phyloP scores from a whole-genome alignment of 2,797 vertebrate species.

The Helarctos malayanus region DNA sequence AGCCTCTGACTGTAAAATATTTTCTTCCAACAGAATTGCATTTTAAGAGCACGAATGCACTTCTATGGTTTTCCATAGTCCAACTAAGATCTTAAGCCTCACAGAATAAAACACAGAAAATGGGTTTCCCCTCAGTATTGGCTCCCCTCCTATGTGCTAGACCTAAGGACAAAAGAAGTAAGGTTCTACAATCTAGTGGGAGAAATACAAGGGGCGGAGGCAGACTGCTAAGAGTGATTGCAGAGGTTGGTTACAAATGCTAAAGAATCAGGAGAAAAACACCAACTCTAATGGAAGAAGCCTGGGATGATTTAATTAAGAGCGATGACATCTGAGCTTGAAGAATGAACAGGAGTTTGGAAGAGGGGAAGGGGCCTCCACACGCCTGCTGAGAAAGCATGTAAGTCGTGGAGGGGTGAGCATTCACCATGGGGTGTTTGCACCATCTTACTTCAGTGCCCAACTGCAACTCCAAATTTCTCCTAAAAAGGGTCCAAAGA shows the following conservation, averaged over 20 bases:
- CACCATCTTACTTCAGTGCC: not conserved
- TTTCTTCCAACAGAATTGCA: not conserved
- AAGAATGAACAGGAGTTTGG: not conserved
- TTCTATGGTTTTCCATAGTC: not conserved
- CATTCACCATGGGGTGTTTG: not conserved
- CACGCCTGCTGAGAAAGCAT: not conserved
- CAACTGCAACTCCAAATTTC: not conserved
- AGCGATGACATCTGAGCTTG: not conserved
- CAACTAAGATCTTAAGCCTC: not conserved
- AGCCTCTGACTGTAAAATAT: not conserved
- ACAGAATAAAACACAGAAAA: slow-evolving; percentile 38
- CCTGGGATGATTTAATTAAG: not conserved
- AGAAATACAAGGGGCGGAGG: not conserved
- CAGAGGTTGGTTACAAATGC: not conserved
- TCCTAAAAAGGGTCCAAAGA: not conserved
- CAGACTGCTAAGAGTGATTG: not conserved
- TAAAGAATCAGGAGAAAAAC: not conserved
- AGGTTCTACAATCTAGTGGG: not conserved
- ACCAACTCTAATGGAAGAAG: not conserved
- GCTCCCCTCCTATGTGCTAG: not conserved
- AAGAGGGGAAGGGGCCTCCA: not conserved
- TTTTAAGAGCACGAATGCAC: not conserved
- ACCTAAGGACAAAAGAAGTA: not conserved
- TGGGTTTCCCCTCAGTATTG: not conserved
- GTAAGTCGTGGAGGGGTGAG: not conserved